These are phyloP conservation scores for Piscicola geometra DNA, from an alignment of 2,888 invertebrate genomes.

Conservation along the genomic window DNA sequence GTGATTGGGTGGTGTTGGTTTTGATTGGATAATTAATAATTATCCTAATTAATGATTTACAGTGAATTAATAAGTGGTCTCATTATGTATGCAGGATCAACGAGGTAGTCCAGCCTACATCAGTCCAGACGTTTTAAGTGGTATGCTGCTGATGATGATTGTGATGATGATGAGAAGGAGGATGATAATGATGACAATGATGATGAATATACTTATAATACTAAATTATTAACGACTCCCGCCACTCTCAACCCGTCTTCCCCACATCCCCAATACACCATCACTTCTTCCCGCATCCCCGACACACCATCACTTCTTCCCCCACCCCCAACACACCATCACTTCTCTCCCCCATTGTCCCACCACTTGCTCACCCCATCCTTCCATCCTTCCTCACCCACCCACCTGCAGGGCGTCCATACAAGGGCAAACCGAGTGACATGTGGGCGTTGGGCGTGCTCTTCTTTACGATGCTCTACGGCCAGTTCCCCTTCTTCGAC, in stretches of 20 bases:
- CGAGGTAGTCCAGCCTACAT: conserved; percentile 76
- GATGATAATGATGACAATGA: no score
- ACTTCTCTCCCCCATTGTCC: not conserved
- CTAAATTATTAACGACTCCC: no score
- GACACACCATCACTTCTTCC: not conserved
- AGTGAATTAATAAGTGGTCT: no score
- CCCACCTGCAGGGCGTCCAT: conserved; percentile 64
- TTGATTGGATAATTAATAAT: no score
- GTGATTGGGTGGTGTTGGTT: no score
- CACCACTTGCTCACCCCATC: not conserved
- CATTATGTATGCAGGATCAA: conserved; percentile 65
- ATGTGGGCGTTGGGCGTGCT: conserved; percentile 79
- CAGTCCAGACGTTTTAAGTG: conserved; percentile 71
- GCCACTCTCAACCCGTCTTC: no score
- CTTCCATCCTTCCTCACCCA: not conserved
- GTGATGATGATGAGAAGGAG: no score
- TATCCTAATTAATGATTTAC: no score
- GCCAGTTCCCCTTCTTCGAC: conserved; percentile 76
- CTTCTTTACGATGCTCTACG: conserved; percentile 73
- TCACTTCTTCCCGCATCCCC: not conserved
- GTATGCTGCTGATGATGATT: conserved; percentile 57
- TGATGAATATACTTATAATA: no score
- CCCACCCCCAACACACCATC: not conserved
- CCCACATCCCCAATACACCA: not conserved
- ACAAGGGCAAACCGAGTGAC: conserved; percentile 73